Percentiles rank a stretch among this genome's conserved stretches.
These are phyloP conservation scores for Eupsilia transversa DNA, from an alignment of 2,888 invertebrate species.

Conservation along the genomic window DNA sequence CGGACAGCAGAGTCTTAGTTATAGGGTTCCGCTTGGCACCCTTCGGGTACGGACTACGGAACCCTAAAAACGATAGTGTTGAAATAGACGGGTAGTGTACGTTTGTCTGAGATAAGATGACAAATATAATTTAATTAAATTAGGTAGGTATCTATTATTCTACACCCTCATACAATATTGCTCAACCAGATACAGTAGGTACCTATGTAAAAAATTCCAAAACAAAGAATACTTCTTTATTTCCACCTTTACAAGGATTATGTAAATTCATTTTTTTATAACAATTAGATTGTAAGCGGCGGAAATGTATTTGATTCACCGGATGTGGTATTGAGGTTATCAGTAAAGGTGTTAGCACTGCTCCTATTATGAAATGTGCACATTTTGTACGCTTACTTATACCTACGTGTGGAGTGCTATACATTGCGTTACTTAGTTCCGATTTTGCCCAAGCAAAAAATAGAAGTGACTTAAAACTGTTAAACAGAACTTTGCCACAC, in stretches of 20 bases:
- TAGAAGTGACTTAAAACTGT: not conserved
- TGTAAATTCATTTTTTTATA: constrained; percentile 18
- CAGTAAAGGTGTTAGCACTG: constrained; percentile 12
- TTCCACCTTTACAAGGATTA: constrained; percentile 15
- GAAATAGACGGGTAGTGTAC: too few relatives aligned
- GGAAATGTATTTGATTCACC: constrained; percentile 32
- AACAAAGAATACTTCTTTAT: not conserved
- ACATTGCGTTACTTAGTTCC: too few relatives aligned
- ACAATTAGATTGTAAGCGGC: constrained; percentile 16
- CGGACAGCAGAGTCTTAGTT: too few relatives aligned
- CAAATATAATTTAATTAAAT: too few relatives aligned
- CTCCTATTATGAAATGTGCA: constrained; percentile 28
- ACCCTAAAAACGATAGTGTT: too few relatives aligned
- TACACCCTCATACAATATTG: too few relatives aligned
- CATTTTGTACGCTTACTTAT: not conserved
- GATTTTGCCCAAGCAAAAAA: not conserved
- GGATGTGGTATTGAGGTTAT: constrained; percentile 26
- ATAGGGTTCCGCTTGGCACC: too few relatives aligned
- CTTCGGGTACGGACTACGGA: too few relatives aligned
- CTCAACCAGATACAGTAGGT: too few relatives aligned
- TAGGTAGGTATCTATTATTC: too few relatives aligned
- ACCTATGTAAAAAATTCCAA: not conserved
- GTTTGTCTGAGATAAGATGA: too few relatives aligned
- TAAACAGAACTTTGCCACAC: constrained; percentile 25
- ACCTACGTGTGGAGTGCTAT: too few relatives aligned